Evolutionary conservation across 2,888 invertebrate species (phyloP).

Genomic region (Drosophila vallismaia): DNA sequence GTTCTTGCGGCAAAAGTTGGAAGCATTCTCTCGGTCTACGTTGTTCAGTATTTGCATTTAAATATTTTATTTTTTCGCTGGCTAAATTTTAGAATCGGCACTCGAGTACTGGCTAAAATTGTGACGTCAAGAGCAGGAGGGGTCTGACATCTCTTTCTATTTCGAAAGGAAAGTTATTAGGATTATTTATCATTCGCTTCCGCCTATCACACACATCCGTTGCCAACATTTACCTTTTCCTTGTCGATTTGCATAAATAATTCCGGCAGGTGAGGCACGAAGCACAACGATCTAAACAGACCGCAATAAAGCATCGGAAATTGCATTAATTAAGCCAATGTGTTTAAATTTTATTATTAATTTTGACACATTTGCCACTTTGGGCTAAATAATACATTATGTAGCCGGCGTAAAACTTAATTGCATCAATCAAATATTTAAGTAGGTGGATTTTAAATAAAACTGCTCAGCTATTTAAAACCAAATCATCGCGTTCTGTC

Average conservation of each 20-base stretch:
- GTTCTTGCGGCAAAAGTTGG: constrained; percentile 5
- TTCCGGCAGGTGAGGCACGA: constrained; percentile 32
- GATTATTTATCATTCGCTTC: constrained; percentile 41
- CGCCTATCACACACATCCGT: constrained; percentile 48
- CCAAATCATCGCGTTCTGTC: neutral
- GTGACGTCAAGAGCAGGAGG: neutral
- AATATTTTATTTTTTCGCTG: constrained; percentile 18
- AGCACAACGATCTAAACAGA: neutral
- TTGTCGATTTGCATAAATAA: constrained; percentile 43
- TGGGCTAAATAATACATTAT: constrained; percentile 2
- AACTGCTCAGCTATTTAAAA: neutral
- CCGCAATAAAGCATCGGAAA: constrained; percentile 38
- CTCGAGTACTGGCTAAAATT: neutral
- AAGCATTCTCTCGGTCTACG: neutral
- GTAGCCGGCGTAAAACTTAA: constrained; percentile 6
- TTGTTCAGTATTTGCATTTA: constrained; percentile 1
- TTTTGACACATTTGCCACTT: constrained; percentile 32
- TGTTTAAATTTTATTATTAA: constrained; percentile 33
- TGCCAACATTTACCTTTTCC: constrained; percentile 34
- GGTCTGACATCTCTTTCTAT: neutral
- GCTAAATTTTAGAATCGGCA: constrained; percentile 8
- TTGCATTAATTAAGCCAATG: constrained; percentile 49
- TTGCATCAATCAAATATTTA: constrained; percentile 25
- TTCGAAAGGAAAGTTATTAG: constrained; percentile 3
- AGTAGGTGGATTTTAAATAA: neutral